Evolutionary conservation across 2,797 vertebrate species (phyloP), one percentile per base, ranked within the genome.

Genomic region (Ciconia nigra): DNA sequence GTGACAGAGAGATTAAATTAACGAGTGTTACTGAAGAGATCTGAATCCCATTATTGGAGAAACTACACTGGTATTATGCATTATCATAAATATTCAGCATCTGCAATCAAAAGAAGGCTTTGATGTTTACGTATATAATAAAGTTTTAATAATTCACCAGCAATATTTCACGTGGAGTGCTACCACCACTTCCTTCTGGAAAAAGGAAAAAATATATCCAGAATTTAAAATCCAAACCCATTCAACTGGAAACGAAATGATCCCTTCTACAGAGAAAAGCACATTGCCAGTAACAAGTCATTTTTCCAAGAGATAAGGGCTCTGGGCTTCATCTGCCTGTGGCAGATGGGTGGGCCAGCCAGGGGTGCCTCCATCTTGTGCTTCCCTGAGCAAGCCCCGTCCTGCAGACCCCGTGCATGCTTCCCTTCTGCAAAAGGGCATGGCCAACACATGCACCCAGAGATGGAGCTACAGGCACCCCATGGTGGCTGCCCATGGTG

Each of bases 91-190:
- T 93, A 97, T 90, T 95, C 93, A 96, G 70, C 74, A 89, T 37
- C 59, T 86, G 83, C 91, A 95, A 95, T 90, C 93, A 96, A 93
- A 97, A 94, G 77, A 20, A 15, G 31, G 47, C 55, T 84, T 92
- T 84, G 55, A 70, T 95, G 90, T 96, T 95, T 95, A 96, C 21
- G 1, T 93, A 82, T 80, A 87, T 81, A 93, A 92, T 74, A 87
- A 89, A 94, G 66, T 83, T 90, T 95, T 93, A 96, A 93, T 96
- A 96, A 96, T 97, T 95, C 70, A 81, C 89, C 47, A 82, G 55
- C 70, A 91, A 33, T 91, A 62, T 62, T 94, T 95, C 85, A 90
- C 4, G 0, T 2, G 0, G 42, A 89, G n/a, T 9, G 42, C 66
- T 70, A 76, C 70, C 1, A 0, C 51, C 80, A 37, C 58, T 92